Evolutionary conservation across 2,797 vertebrate species (phyloP).

Genomic region (Falco novaeseelandiae): DNA sequence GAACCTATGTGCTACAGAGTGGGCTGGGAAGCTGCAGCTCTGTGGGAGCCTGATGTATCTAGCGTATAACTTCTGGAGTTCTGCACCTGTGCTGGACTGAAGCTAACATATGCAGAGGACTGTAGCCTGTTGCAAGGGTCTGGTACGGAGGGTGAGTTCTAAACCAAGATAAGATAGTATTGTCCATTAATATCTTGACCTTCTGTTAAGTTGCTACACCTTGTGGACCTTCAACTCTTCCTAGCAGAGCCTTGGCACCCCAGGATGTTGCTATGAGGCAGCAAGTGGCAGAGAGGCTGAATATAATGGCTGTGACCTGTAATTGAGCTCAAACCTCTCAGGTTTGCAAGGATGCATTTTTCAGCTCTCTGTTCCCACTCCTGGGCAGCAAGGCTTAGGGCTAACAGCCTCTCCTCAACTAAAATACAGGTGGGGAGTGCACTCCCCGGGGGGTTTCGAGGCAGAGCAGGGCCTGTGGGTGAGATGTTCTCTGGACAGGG

Average conservation of each 20-base stretch:
- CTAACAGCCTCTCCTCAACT: neutral
- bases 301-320: neutral
- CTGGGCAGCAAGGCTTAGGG: neutral
- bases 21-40: neutral
- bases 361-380: neutral
- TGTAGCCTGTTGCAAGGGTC: neutral
- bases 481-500: neutral
- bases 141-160: neutral
- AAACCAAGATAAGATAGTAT: neutral
- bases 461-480: neutral
- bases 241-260: neutral
- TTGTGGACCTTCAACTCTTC: neutral
- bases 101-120: neutral
- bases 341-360: neutral
- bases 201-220: accelerated
- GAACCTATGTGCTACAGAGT: accelerated
- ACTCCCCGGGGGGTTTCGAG: neutral
- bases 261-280: neutral
- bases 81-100: neutral
- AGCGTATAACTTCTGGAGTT: neutral
- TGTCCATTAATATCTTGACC: neutral
- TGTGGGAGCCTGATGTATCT: neutral
- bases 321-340: neutral
- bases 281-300: neutral
- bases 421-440: neutral